phyloP scores from a whole-genome alignment of 2,888 invertebrate species.

The Caenorhabditis plicata region DNA sequence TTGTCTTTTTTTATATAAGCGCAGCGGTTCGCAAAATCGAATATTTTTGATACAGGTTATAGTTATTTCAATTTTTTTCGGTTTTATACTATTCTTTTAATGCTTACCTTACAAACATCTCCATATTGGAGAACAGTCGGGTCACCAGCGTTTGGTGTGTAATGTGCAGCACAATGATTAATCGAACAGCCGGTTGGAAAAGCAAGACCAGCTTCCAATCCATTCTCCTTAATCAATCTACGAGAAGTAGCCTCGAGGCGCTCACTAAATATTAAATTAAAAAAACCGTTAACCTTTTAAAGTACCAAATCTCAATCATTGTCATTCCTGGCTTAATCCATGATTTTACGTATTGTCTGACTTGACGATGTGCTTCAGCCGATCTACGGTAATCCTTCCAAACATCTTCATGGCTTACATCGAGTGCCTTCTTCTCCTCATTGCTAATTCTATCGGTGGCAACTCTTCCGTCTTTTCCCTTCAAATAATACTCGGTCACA shows the following conservation, averaged over 20 bases:
- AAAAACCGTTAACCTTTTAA: background rate
- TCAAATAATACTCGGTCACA: slow-evolving; percentile 33
- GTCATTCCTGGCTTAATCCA: slow-evolving; percentile 98
- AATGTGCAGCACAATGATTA: slow-evolving; percentile 98
- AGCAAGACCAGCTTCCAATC: slow-evolving; percentile 80
- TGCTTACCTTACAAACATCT: slow-evolving; percentile 93
- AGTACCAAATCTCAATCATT: slow-evolving; percentile 90
- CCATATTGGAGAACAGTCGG: slow-evolving; percentile 88
- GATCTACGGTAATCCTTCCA: slow-evolving; percentile 74
- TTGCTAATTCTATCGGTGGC: slow-evolving; percentile 65
- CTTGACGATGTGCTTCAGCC: slow-evolving; percentile 96
- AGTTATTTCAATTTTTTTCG: too few relatives aligned
- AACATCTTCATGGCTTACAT: slow-evolving; percentile 81
- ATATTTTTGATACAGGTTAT: too few relatives aligned
- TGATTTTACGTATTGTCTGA: slow-evolving; percentile 84
- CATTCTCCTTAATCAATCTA: slow-evolving; percentile 88
- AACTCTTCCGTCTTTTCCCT: slow-evolving; percentile 56
- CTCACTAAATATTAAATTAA: slow-evolving; percentile 71
- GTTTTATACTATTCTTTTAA: background rate
- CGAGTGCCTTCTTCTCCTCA: slow-evolving; percentile 80
- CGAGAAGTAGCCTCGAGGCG: slow-evolving; percentile 89
- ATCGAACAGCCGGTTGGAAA: slow-evolving; percentile 98
- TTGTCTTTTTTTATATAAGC: too few relatives aligned
- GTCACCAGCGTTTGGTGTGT: slow-evolving; percentile 98
- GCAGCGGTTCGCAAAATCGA: too few relatives aligned